Conservation (phyloP, 2,797 vertebrate genomes). For the Poeciliopsis paucimaculata region DNA sequence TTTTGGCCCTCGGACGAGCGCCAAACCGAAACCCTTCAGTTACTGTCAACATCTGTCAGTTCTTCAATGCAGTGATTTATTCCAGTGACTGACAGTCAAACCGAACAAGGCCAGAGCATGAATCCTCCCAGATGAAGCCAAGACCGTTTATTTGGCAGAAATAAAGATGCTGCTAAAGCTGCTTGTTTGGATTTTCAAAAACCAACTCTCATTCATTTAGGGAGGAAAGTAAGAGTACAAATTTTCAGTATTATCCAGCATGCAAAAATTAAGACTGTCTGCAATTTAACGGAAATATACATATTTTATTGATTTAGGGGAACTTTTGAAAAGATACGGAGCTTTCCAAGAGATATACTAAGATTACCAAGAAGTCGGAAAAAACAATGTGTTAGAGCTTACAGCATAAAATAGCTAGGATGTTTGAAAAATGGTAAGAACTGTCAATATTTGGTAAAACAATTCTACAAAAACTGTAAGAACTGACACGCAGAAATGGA, state of each 20-base stretch:
- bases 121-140: conserved; percentile 38
- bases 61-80: conserved; percentile 53
- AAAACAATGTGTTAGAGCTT: background rate
- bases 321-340: background rate
- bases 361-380: background rate
- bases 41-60: conserved; percentile 64
- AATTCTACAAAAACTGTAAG: background rate
- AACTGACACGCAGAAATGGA: background rate
- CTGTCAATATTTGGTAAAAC: background rate
- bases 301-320: background rate
- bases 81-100: conserved; percentile 51
- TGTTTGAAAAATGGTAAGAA: background rate
- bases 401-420: background rate
- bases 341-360: background rate
- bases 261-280: background rate
- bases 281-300: background rate
- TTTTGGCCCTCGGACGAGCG: conserved; percentile 66
- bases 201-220: background rate
- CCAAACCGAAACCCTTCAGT: conserved; percentile 58
- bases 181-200: conserved; percentile 18
- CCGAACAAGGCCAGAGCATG: conserved; percentile 49
- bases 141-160: conserved; percentile 52
- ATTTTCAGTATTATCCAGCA: background rate
- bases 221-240: background rate
- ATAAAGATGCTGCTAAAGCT: conserved; percentile 21